phyloP scores from a whole-genome alignment of 2,888 invertebrate species.

The Tetragnatha montana region DNA sequence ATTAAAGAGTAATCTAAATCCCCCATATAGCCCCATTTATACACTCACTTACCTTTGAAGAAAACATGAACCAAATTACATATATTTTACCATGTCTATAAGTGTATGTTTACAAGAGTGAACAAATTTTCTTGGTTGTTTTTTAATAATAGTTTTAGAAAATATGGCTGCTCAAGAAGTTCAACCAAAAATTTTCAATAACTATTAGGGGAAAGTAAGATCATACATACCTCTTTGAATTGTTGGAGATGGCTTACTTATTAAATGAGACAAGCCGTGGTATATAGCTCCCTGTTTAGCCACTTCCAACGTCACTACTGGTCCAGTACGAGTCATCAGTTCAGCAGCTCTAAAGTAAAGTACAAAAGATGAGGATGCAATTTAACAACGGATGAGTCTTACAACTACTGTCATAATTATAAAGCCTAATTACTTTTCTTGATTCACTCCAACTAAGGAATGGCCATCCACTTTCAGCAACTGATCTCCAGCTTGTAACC shows the following conservation, averaged over 20 bases:
- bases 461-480: slow-evolving; percentile 97
- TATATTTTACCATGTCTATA: no score
- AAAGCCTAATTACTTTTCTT: slow-evolving; percentile 80
- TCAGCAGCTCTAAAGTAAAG: slow-evolving; percentile 86
- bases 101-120: no score
- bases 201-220: no score
- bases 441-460: slow-evolving; percentile 87
- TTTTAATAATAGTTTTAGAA: no score
- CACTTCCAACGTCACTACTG: slow-evolving; percentile 94
- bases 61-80: no score
- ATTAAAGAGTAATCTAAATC: no score
- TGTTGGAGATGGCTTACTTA: slow-evolving; percentile 92
- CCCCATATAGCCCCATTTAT: no score
- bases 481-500: slow-evolving; percentile 97
- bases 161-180: no score
- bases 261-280: slow-evolving; percentile 93
- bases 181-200: no score
- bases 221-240: slow-evolving; percentile 82
- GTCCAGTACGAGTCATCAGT: slow-evolving; percentile 94
- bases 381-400: slow-evolving; percentile 5
- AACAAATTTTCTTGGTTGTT: no score
- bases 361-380: background rate
- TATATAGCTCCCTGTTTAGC: slow-evolving; percentile 98
- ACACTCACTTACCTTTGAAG: no score
- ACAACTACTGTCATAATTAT: background rate